Base-by-base conservation (phyloP, 2,797 vertebrate species). In the Lates japonicus region DNA sequence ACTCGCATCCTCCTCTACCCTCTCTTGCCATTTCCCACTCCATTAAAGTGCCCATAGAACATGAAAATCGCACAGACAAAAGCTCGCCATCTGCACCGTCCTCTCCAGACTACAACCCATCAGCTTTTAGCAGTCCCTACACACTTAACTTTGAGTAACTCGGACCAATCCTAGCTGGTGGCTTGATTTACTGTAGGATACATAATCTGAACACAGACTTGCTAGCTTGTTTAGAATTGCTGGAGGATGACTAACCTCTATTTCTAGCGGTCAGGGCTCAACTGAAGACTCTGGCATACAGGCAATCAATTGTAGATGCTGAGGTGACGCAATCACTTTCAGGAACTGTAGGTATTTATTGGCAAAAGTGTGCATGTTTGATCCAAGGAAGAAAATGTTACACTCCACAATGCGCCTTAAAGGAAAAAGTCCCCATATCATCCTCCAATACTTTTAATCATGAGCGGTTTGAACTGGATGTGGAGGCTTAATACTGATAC, bases 181-280 rank as follows among this genome's bases (percentile, higher is more conserved):
- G 74, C 83, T 74, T 31, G 70, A 80, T 78, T 83, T 70, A 42
- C 67, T 67, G 87, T 77, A 76, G 85, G 83, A 82, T 85, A 85
- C 63, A 58, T 74, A 35, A 74, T 82, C 67, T 80, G 84, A 81
- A 74, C 63, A 46, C 76, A 51, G 67, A 74, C 87, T 77, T 63
- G 65, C 76, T 19, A 75, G 60, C 74, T 83, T 81, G 77, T 76
- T 78, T 60, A 60, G 82, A 64, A 64, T 80, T 41, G 82, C 78
- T 88, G 81, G 74, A 74, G 86, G 85, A 87, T 92, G 90, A 93
- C 89, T 91, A 92, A 90, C 70, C 71, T 75, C 92, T 85, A 88
- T 91, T 90, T 90, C 89, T 90, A 90, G 87, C 84, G 65, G 83
- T 80, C 61, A 16, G 73, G 75, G 75, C 79, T 82, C 58, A 35